Conservation (phyloP, 2,888 invertebrate genomes). For the Drosophila multiciliata region DNA sequence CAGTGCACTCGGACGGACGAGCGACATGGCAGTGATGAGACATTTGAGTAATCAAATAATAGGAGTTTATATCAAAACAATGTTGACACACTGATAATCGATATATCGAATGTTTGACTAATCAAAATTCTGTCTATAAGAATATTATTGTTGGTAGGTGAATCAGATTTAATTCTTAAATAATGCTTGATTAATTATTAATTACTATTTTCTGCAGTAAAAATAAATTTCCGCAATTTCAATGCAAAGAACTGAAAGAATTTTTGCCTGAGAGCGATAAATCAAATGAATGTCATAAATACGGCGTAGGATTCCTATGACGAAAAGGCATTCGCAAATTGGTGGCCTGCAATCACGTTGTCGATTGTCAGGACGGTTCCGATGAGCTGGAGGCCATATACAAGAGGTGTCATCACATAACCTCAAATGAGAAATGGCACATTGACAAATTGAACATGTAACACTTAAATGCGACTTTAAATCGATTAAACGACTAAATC, state of each 20-base stretch:
- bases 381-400: conserved; percentile 45
- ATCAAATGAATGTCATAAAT: conserved; percentile 70
- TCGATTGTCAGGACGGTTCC: conserved; percentile 38
- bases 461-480: not conserved
- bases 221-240: not conserved
- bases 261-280: conserved; percentile 45
- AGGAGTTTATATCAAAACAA: not conserved
- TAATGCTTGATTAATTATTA: too few species aligned
- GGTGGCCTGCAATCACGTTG: conserved; percentile 26
- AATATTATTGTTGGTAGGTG: conserved; percentile 9
- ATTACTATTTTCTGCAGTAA: not conserved
- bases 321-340: conserved; percentile 64
- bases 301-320: conserved; percentile 58
- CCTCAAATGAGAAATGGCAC: not conserved
- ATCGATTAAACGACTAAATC: not conserved
- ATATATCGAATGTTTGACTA: not conserved
- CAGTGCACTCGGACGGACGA: conserved; percentile 27
- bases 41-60: conserved; percentile 21
- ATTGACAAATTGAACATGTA: not conserved
- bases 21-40: conserved; percentile 44
- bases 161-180: not conserved
- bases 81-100: conserved; percentile 25
- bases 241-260: conserved; percentile 17
- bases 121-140: fast-evolving
- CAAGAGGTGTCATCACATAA: not conserved